Evolutionary conservation across 2,888 invertebrate species (phyloP).

Genomic region (Ceratothoa steindachneri): DNA sequence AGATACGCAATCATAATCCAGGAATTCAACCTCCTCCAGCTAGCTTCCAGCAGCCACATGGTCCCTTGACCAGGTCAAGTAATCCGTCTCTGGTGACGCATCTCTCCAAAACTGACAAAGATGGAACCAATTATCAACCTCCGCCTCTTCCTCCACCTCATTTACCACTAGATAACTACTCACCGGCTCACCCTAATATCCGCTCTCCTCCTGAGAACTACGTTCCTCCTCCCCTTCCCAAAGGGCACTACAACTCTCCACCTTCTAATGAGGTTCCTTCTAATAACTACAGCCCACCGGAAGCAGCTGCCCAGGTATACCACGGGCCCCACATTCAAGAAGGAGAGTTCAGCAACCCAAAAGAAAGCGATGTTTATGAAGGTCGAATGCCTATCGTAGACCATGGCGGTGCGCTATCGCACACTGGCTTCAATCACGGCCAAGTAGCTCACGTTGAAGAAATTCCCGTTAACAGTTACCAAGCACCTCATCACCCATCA

Average conservation of each 20-base stretch:
- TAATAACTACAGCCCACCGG: background rate
- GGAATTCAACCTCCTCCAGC: background rate
- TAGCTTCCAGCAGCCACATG: background rate
- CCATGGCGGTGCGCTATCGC: background rate
- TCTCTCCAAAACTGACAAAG: background rate
- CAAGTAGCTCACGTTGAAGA: background rate
- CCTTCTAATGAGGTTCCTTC: slow-evolving; percentile 20
- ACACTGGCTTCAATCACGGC: background rate
- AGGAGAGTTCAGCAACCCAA: slow-evolving; percentile 4
- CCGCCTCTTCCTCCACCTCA: slow-evolving; percentile 17
- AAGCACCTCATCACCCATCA: background rate
- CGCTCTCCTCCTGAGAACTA: background rate
- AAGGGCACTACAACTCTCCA: slow-evolving; percentile 21
- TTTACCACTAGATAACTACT: background rate
- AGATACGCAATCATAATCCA: background rate
- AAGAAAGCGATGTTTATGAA: slow-evolving; percentile 7
- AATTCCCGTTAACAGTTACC: background rate
- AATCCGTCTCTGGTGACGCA: background rate
- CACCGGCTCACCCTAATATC: no score
- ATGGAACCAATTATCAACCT: slow-evolving; percentile 1
- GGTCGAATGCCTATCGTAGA: background rate
- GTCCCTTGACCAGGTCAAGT: slow-evolving; percentile 9
- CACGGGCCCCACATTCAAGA: background rate
- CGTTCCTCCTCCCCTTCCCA: background rate
- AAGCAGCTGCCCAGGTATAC: background rate